Conservation (phyloP, 2,113 vertebrate genomes). For the Hyperopisus bebe region DNA sequence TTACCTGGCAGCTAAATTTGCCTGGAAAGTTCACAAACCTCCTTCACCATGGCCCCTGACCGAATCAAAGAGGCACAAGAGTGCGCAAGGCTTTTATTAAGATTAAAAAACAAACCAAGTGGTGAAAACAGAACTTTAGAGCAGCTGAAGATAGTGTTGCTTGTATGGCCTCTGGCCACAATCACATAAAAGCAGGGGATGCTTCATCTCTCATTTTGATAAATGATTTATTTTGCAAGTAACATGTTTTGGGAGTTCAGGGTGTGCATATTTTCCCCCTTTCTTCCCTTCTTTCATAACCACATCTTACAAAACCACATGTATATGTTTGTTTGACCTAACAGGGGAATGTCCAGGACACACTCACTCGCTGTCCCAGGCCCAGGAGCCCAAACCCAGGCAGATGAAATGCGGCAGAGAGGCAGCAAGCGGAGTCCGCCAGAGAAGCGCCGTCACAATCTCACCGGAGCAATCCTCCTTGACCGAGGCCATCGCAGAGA, state of each 20-base stretch:
- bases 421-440: not conserved
- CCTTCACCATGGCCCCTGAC: not conserved
- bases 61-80: conserved; percentile 22
- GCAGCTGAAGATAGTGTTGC: conserved; percentile 40
- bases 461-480: not conserved
- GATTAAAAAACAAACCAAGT: not conserved
- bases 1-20: not conserved
- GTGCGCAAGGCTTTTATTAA: not conserved
- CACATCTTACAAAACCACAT: conserved; percentile 22
- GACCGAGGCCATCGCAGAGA: not conserved
- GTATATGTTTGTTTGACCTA: conserved; percentile 44
- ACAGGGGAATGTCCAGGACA: conserved; percentile 36
- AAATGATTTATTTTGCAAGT: conserved; percentile 49
- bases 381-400: not conserved
- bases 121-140: conserved; percentile 26
- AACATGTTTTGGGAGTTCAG: conserved; percentile 39
- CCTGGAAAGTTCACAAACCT: not conserved
- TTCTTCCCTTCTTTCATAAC: conserved; percentile 36
- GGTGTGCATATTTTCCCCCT: conserved; percentile 29
- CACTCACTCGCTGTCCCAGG: not conserved
- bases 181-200: conserved; percentile 55
- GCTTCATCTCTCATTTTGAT: conserved; percentile 39
- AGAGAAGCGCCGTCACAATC: not conserved
- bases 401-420: not conserved
- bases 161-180: conserved; percentile 47